Conservation (phyloP, 37 sponge, comb jelly and placozoan genomes). For the Aplysina aerophoba region DNA sequence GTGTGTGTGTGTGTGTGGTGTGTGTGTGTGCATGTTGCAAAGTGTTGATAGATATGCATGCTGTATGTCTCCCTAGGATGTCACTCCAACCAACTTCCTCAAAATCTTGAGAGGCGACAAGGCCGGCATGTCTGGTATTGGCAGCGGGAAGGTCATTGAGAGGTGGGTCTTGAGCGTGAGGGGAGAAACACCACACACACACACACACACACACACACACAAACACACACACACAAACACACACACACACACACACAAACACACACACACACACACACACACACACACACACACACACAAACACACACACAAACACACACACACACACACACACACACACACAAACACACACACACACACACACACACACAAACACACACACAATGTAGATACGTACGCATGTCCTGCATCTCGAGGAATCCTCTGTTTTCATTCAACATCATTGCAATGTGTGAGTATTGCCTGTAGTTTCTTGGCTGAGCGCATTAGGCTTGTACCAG, state of each 20-base stretch:
- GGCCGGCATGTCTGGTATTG: slow-evolving; percentile 44
- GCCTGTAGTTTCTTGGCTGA: not conserved
- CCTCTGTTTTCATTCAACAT: not conserved
- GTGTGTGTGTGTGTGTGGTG: no score
- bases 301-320: no score
- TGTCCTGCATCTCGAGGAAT: not conserved
- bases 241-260: no score
- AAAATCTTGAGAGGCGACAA: slow-evolving; percentile 62
- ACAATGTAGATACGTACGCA: not conserved
- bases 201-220: no score
- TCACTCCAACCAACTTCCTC: slow-evolving; percentile 75
- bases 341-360: no score
- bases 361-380: no score
- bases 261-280: no score
- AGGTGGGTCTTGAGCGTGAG: slow-evolving; percentile 34
- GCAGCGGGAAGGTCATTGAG: slow-evolving; percentile 66
- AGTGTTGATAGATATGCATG: not conserved
- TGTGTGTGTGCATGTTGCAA: not conserved
- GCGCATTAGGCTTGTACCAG: not conserved
- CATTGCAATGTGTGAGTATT: not conserved
- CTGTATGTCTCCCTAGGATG: slow-evolving; percentile 29
- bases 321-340: no score
- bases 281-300: no score
- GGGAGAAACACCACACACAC: not conserved
- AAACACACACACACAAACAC: no score